Conservation (phyloP, 2,888 invertebrate genomes). For the Clitarchus hookeri region DNA sequence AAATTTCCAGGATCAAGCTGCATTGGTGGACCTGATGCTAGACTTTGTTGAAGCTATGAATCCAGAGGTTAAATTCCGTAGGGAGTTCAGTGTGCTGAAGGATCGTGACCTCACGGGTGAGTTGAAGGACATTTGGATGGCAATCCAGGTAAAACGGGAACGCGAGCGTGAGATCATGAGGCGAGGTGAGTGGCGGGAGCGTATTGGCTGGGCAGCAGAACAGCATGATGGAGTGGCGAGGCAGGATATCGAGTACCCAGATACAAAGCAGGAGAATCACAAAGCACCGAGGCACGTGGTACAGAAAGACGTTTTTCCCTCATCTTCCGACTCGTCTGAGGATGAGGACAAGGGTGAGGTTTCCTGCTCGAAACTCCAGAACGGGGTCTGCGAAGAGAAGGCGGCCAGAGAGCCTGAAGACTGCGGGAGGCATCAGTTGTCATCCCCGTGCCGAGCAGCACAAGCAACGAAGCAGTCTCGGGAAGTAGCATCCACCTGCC, state of each 20-base stretch:
- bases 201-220: not conserved
- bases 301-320: conserved; percentile 29
- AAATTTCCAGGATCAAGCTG: conserved; percentile 63
- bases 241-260: not conserved
- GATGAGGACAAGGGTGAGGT: conserved; percentile 32
- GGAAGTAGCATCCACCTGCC: not conserved
- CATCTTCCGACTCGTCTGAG: conserved; percentile 34
- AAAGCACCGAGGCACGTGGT: conserved; percentile 25
- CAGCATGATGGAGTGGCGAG: not conserved
- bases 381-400: too few relatives aligned
- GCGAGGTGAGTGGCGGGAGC: not conserved
- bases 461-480: not conserved
- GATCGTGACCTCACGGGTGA: conserved; percentile 74
- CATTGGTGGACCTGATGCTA: conserved; percentile 69
- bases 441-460: too few relatives aligned
- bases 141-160: conserved; percentile 66
- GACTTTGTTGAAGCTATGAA: conserved; percentile 77
- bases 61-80: conserved; percentile 63
- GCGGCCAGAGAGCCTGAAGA: too few relatives aligned
- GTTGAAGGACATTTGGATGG: conserved; percentile 74
- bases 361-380: not conserved
- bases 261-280: not conserved
- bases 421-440: not conserved
- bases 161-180: conserved; percentile 50
- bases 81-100: conserved; percentile 62